These are phyloP conservation scores for Aphodius granarius DNA, from an alignment of 2,888 invertebrate genomes.

Conservation along the genomic window DNA sequence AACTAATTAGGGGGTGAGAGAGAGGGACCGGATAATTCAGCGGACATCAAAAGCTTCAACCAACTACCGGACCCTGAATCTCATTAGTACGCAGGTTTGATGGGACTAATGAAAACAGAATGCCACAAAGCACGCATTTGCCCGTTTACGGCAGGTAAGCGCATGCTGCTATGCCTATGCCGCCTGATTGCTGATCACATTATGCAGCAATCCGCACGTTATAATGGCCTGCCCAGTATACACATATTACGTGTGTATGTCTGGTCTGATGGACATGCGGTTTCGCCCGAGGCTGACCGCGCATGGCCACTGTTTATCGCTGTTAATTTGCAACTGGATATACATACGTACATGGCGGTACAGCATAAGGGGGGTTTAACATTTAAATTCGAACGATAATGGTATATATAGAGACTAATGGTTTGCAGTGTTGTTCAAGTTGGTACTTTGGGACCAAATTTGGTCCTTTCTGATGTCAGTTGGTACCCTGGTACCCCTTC, in stretches of 20 bases:
- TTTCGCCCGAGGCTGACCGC: slow-evolving; percentile 27
- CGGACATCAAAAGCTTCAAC: slow-evolving; percentile 41
- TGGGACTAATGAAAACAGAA: slow-evolving; percentile 42
- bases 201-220: slow-evolving; percentile 43
- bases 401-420: too few species aligned
- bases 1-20: slow-evolving; percentile 4
- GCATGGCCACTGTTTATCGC: slow-evolving; percentile 28
- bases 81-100: slow-evolving; percentile 38
- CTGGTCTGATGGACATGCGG: slow-evolving; percentile 38
- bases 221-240: slow-evolving; percentile 37
- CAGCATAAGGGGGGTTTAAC: slow-evolving; percentile 19
- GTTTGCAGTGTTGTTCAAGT: too few species aligned
- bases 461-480: too few species aligned
- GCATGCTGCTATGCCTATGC: too few species aligned
- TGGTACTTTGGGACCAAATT: too few species aligned
- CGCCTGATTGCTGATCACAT: slow-evolving; percentile 43
- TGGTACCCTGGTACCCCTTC: too few species aligned
- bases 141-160: slow-evolving; percentile 43
- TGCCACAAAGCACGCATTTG: slow-evolving; percentile 43
- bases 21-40: slow-evolving; percentile 13
- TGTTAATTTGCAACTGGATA: slow-evolving; percentile 29
- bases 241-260: slow-evolving; percentile 33
- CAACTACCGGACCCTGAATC: slow-evolving; percentile 38
- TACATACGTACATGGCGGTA: slow-evolving; percentile 7
- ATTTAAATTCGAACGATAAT: slow-evolving; percentile 21